These are phyloP conservation scores for Drosophila hamatofila DNA, from an alignment of 2,888 invertebrate species.

Conservation along the genomic window DNA sequence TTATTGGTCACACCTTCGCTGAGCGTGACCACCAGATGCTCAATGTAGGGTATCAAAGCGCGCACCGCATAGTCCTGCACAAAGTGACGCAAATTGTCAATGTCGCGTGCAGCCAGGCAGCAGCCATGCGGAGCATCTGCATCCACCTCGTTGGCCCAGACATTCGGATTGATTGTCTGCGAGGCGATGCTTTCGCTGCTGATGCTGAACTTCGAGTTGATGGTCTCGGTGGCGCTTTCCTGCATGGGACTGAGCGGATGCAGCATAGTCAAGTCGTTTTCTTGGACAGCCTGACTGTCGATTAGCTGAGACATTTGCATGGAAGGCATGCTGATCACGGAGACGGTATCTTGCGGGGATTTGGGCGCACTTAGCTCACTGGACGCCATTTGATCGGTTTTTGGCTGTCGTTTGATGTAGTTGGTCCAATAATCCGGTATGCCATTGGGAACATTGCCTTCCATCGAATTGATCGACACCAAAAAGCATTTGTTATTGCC, in stretches of 20 bases:
- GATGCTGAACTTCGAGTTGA: constrained; percentile 85
- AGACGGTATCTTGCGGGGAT: constrained; percentile 87
- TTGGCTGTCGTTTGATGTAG: constrained; percentile 89
- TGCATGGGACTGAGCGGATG: constrained; percentile 92
- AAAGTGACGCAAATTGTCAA: constrained; percentile 93
- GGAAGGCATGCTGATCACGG: constrained; percentile 82
- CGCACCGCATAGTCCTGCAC: constrained; percentile 94
- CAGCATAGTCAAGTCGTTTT: constrained; percentile 85
- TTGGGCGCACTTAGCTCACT: constrained; percentile 87
- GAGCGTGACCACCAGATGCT: constrained; percentile 92
- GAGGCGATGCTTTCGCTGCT: constrained; percentile 88
- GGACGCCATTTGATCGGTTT: constrained; percentile 81
- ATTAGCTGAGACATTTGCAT: constrained; percentile 80
- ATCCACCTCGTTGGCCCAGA: constrained; percentile 87
- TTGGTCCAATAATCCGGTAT: constrained; percentile 94
- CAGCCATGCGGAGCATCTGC: constrained; percentile 88
- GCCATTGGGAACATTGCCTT: constrained; percentile 87
- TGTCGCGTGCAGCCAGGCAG: constrained; percentile 92
- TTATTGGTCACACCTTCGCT: constrained; percentile 93
- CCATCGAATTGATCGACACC: constrained; percentile 94
- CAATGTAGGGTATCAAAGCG: constrained; percentile 95
- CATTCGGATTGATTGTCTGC: constrained; percentile 86
- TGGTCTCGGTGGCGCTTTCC: constrained; percentile 87
- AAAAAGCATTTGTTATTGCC: constrained; percentile 95
- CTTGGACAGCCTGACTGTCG: constrained; percentile 64